Conservation (phyloP, 2,888 invertebrate species). For the Drosophila monieri region DNA sequence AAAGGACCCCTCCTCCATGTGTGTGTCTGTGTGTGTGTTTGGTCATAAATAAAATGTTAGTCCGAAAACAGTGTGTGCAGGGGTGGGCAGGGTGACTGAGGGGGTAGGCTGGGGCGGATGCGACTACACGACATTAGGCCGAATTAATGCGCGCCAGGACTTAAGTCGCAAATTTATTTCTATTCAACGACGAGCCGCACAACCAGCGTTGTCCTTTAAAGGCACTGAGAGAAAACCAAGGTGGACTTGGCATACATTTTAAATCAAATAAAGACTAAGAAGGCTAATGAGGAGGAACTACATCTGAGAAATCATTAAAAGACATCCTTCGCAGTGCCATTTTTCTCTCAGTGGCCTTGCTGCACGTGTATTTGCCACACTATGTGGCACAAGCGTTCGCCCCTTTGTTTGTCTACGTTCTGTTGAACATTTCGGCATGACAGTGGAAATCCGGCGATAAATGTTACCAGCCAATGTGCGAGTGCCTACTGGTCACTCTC, state of each 20-base stretch:
- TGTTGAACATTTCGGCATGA: slow-evolving; percentile 72
- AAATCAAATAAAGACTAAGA: no score
- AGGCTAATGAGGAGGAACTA: no score
- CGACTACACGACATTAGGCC: slow-evolving; percentile 78
- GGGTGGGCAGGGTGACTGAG: slow-evolving; percentile 1
- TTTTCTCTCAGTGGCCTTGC: slow-evolving; percentile 10
- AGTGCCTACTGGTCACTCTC: slow-evolving; percentile 50
- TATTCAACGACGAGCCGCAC: slow-evolving; percentile 72
- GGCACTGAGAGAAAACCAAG: not conserved
- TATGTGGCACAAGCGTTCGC: slow-evolving; percentile 1
- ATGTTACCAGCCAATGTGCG: slow-evolving; percentile 76
- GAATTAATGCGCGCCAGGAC: slow-evolving; percentile 78
- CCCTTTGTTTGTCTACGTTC: slow-evolving; percentile 37
- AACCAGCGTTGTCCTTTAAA: slow-evolving; percentile 47
- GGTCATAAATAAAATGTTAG: slow-evolving; percentile 76
- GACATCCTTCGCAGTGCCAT: no score
- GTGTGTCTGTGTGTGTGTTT: slow-evolving; percentile 47
- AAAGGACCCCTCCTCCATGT: slow-evolving; percentile 25
- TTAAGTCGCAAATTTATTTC: slow-evolving; percentile 79
- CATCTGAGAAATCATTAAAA: no score
- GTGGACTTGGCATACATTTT: not conserved
- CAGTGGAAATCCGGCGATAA: slow-evolving; percentile 81
- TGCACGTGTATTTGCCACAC: slow-evolving; percentile 46
- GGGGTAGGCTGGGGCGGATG: slow-evolving; percentile 51
- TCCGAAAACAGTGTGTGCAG: slow-evolving; percentile 63